Evolutionary conservation across 92 coral and sea anemone genomes (phyloP).

Genomic region (Epizoanthus fatuus): DNA sequence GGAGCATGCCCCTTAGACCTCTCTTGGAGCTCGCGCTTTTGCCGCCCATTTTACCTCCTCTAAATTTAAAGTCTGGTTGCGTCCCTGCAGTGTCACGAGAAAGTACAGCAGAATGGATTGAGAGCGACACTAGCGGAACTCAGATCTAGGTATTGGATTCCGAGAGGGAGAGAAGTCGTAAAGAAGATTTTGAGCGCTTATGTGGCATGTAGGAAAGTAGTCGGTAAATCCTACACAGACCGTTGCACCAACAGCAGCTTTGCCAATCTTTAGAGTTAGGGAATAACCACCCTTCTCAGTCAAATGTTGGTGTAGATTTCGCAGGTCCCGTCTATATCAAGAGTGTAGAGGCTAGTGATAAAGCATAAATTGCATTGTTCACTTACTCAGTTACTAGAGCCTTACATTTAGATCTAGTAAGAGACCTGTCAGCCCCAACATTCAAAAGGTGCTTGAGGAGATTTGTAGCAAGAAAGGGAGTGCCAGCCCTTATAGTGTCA

Average conservation of each 20-base stretch:
- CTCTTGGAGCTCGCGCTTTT: too few species aligned
- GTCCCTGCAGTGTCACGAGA: constrained; percentile 27
- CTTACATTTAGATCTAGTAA: constrained; percentile 3
- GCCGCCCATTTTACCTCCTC: too few species aligned
- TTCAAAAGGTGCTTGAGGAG: too few species aligned
- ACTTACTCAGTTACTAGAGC: constrained; percentile 29
- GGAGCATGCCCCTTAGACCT: too few species aligned
- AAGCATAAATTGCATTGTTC: constrained; percentile 24
- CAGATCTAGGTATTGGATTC: constrained; percentile 44
- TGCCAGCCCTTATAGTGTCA: too few species aligned
- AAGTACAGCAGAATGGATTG: constrained; percentile 14
- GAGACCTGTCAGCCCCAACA: too few species aligned
- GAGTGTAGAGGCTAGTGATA: background rate
- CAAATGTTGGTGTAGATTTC: constrained; percentile 32
- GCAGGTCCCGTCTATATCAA: constrained; percentile 18
- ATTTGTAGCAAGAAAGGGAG: too few species aligned
- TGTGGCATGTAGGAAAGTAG: constrained; percentile 16
- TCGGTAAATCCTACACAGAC: constrained; percentile 32
- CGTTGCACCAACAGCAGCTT: constrained; percentile 13
- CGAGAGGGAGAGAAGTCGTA: constrained; percentile 16
- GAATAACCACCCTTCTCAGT: constrained; percentile 11
- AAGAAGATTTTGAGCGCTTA: constrained; percentile 22
- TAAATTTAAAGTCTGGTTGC: too few species aligned
- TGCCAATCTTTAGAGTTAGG: constrained; percentile 22
- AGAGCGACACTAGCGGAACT: constrained; percentile 35